phyloP scores from a whole-genome alignment of 2,888 invertebrate genomes.

The Dryobota labecula region DNA sequence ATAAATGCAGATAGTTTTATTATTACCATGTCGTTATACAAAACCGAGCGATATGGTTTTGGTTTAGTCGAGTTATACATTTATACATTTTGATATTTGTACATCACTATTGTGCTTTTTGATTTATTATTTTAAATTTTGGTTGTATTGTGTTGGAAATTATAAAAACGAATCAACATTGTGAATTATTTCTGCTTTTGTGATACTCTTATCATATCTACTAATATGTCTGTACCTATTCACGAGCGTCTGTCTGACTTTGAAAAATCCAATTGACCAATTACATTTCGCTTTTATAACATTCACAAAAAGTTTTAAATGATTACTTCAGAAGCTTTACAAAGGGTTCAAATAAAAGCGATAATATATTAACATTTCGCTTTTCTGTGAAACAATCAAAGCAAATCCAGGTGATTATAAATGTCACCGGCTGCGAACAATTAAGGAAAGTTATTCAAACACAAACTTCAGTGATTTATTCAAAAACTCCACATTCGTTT shows the following conservation, averaged over 20 bases:
- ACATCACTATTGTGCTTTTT: slow-evolving; percentile 35
- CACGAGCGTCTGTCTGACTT: slow-evolving; percentile 2
- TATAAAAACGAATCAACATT: background rate
- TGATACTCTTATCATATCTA: slow-evolving; percentile 8
- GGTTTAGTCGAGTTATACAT: slow-evolving; percentile 27
- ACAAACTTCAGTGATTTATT: slow-evolving; percentile 60
- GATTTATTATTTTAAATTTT: slow-evolving; percentile 1
- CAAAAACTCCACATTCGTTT: slow-evolving; percentile 46
- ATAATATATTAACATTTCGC: slow-evolving; percentile 41
- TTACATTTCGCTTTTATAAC: background rate
- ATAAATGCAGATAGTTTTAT: slow-evolving; percentile 50
- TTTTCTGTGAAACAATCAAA: slow-evolving; percentile 45
- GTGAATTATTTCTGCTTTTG: background rate
- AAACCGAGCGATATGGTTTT: slow-evolving; percentile 33
- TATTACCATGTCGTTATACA: slow-evolving; percentile 26
- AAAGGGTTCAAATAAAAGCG: slow-evolving; percentile 26
- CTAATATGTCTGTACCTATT: background rate
- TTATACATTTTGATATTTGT: slow-evolving; percentile 2
- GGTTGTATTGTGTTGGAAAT: background rate
- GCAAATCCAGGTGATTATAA: slow-evolving; percentile 56
- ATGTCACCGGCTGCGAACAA: slow-evolving; percentile 60
- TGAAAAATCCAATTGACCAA: slow-evolving; percentile 5
- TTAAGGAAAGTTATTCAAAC: slow-evolving; percentile 47
- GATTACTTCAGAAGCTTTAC: slow-evolving; percentile 6
- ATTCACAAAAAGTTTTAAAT: slow-evolving; percentile 1